Percentiles rank a stretch among this genome's conserved stretches.
These are phyloP conservation scores for Ennomos erosarius DNA, from an alignment of 2,888 invertebrate species.

Conservation along the genomic window DNA sequence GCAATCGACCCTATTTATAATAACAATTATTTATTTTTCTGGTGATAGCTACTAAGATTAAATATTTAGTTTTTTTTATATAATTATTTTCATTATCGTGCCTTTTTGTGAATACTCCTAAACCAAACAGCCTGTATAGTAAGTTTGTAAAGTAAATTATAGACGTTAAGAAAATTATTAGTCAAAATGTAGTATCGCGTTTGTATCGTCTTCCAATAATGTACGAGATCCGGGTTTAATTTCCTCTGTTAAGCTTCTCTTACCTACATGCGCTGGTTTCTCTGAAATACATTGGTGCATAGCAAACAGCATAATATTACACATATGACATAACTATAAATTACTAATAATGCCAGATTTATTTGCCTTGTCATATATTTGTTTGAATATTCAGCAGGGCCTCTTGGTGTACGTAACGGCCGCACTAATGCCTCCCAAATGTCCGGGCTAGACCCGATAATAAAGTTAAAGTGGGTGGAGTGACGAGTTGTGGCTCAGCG, in stretches of 20 bases:
- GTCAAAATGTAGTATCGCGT: conserved; percentile 65
- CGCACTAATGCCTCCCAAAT: no score
- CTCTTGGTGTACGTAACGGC: no score
- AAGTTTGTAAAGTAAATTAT: conserved; percentile 41
- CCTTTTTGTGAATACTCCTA: conserved; percentile 4
- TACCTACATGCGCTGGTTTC: conserved; percentile 46
- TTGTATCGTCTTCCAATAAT: conserved; percentile 80
- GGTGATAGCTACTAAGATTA: no score
- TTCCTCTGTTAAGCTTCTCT: conserved; percentile 60
- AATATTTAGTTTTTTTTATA: neutral
- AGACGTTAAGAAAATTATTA: conserved; percentile 48
- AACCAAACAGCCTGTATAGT: conserved; percentile 22
- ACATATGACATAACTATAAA: no score
- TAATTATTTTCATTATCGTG: neutral
- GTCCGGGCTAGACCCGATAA: no score
- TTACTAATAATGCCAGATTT: no score
- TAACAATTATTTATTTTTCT: no score
- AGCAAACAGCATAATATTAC: neutral
- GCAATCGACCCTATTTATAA: no score
- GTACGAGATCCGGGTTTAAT: conserved; percentile 68
- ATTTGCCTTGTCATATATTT: no score
- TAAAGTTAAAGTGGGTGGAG: no score
- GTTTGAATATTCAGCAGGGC: no score
- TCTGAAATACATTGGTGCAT: conserved; percentile 6
- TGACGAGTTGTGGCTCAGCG: no score